These are phyloP conservation scores for Julus scandinavius DNA, from an alignment of 2,888 invertebrate species.

Conservation along the genomic window DNA sequence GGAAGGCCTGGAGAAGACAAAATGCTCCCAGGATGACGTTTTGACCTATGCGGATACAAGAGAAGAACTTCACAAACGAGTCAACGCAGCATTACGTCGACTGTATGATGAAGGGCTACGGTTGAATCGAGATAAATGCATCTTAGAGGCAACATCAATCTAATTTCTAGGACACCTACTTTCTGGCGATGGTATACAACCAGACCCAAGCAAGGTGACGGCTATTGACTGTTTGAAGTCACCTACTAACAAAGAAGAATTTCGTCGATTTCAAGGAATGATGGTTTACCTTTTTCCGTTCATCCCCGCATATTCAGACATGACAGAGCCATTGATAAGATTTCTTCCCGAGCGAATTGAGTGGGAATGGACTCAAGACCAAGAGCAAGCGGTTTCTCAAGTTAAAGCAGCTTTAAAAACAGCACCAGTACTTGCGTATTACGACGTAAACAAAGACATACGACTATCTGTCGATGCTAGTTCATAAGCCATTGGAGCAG, in stretches of 20 bases:
- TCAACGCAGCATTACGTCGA: neutral
- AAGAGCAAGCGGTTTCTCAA: neutral
- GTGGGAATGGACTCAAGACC: neutral
- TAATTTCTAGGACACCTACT: neutral
- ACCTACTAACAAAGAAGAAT: slow-evolving; percentile 23
- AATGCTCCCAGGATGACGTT: neutral
- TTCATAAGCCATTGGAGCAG: slow-evolving; percentile 54
- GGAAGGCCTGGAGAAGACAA: neutral
- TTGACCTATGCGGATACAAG: neutral
- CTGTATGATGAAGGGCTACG: neutral
- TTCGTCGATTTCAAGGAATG: neutral
- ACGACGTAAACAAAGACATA: neutral
- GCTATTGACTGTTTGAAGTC: slow-evolving; percentile 19
- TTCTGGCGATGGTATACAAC: slow-evolving; percentile 8
- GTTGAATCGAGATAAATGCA: neutral
- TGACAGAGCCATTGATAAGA: slow-evolving; percentile 9
- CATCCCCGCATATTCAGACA: neutral
- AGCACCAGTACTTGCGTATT: neutral
- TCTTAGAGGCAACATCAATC: neutral
- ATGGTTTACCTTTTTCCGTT: neutral
- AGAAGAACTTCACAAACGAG: neutral
- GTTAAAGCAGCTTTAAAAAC: neutral
- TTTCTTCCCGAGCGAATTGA: neutral
- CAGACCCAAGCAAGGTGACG: neutral
- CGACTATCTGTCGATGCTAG: neutral